Evolutionary conservation across 2,888 invertebrate genomes (phyloP).

Genomic region (Eilema depressum): DNA sequence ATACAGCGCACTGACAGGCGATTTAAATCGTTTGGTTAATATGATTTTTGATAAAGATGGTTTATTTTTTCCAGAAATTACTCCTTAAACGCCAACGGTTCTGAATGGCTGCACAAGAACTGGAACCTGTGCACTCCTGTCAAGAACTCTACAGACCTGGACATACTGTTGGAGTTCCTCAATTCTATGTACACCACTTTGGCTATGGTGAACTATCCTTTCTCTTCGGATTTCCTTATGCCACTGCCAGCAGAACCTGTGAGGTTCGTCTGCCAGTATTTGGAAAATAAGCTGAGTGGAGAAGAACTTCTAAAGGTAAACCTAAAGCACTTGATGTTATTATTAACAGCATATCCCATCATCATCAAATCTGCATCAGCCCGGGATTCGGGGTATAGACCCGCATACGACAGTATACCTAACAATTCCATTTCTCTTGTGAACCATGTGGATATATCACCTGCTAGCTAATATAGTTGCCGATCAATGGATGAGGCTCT

Average conservation of each 20-base stretch:
- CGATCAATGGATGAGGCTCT: neutral
- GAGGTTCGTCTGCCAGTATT: slow-evolving; percentile 86
- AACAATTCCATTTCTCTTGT: neutral
- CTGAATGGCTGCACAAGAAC: slow-evolving; percentile 89
- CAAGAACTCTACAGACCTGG: slow-evolving; percentile 76
- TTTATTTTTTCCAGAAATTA: slow-evolving; percentile 72
- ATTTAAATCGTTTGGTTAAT: neutral
- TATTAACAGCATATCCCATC: too few relatives aligned
- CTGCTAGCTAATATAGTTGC: neutral
- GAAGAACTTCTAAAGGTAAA: slow-evolving; percentile 83
- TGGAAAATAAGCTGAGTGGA: slow-evolving; percentile 79
- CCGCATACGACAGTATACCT: neutral
- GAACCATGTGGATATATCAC: neutral
- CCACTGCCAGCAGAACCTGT: slow-evolving; percentile 96
- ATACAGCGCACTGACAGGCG: neutral
- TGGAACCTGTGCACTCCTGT: slow-evolving; percentile 93
- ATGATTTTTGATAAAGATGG: neutral
- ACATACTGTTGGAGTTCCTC: slow-evolving; percentile 90
- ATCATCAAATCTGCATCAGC: too few relatives aligned
- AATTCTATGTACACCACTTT: slow-evolving; percentile 91
- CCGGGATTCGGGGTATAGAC: too few relatives aligned
- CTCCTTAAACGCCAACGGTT: slow-evolving; percentile 88
- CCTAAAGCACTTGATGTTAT: neutral
- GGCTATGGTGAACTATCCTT: slow-evolving; percentile 99
- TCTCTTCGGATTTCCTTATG: slow-evolving; percentile 93